These are phyloP conservation scores for Medauroidea extradentata DNA, from an alignment of 1,140 invertebrate genomes.

Conservation along the genomic window DNA sequence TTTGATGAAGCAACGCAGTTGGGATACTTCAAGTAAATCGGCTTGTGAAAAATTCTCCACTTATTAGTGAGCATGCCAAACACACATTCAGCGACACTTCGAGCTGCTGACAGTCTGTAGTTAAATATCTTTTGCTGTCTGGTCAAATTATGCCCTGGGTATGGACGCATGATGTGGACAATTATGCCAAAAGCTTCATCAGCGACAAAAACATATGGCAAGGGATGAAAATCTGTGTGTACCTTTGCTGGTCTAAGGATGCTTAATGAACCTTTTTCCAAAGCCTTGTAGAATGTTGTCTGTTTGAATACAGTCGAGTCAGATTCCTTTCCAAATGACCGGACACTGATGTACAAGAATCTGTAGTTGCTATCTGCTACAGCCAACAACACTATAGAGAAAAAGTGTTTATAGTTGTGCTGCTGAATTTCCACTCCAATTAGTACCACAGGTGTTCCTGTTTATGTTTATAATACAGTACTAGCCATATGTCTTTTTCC, in stretches of 20 bases:
- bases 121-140: too few relatives aligned
- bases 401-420: too few relatives aligned
- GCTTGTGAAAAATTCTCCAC: conserved; percentile 29
- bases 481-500: too few relatives aligned
- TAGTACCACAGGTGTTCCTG: too few relatives aligned
- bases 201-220: background rate
- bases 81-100: conserved; percentile 34
- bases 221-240: background rate
- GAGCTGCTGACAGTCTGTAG: conserved; percentile 36
- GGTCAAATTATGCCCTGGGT: background rate
- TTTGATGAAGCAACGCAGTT: conserved; percentile 25
- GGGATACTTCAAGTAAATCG: conserved; percentile 20
- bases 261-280: background rate
- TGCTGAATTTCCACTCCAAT: too few relatives aligned
- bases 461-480: too few relatives aligned
- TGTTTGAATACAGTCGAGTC: background rate
- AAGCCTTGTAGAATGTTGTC: background rate
- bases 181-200: background rate
- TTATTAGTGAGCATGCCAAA: conserved; percentile 33
- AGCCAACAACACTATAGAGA: background rate
- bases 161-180: background rate
- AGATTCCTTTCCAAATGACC: background rate
- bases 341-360: background rate
- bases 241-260: background rate
- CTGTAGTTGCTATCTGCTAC: background rate